Evolutionary conservation across 2,797 vertebrate genomes (phyloP).

Genomic region (Cyclopterus lumpus): DNA sequence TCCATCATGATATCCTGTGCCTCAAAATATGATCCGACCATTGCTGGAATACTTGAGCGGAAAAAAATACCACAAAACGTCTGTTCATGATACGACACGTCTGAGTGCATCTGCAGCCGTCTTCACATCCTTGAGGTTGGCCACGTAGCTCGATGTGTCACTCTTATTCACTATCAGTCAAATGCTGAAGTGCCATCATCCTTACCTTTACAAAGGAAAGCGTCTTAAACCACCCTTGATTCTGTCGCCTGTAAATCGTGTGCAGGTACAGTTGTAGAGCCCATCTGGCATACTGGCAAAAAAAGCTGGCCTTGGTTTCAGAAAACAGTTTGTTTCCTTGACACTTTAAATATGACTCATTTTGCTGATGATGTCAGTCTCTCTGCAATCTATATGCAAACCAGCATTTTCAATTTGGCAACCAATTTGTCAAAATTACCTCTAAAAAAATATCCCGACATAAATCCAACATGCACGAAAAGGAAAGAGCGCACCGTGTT

Average conservation of each 20-base stretch:
- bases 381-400: slow-evolving; percentile 11
- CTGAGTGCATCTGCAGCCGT: neutral
- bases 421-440: neutral
- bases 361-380: slow-evolving; percentile 16
- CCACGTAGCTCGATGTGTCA: slow-evolving; percentile 60
- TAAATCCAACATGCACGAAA: slow-evolving; percentile 1
- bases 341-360: slow-evolving; percentile 33
- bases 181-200: slow-evolving; percentile 56
- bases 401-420: slow-evolving; percentile 7
- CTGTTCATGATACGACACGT: neutral
- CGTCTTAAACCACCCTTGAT: slow-evolving; percentile 65
- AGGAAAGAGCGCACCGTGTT: neutral
- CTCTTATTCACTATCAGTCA: slow-evolving; percentile 73
- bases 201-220: slow-evolving; percentile 54
- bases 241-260: slow-evolving; percentile 54
- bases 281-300: slow-evolving; percentile 58
- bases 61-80: neutral
- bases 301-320: slow-evolving; percentile 34
- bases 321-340: slow-evolving; percentile 7
- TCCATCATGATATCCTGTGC: slow-evolving; percentile 24
- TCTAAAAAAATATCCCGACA: neutral
- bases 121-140: slow-evolving; percentile 66
- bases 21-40: slow-evolving; percentile 24
- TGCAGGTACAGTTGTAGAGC: slow-evolving; percentile 50
- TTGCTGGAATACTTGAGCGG: slow-evolving; percentile 14